Evolutionary conservation across 2,113 vertebrate species (phyloP), one percentile per base, ranked within the genome.

Genomic region (Lagopus leucura): DNA sequence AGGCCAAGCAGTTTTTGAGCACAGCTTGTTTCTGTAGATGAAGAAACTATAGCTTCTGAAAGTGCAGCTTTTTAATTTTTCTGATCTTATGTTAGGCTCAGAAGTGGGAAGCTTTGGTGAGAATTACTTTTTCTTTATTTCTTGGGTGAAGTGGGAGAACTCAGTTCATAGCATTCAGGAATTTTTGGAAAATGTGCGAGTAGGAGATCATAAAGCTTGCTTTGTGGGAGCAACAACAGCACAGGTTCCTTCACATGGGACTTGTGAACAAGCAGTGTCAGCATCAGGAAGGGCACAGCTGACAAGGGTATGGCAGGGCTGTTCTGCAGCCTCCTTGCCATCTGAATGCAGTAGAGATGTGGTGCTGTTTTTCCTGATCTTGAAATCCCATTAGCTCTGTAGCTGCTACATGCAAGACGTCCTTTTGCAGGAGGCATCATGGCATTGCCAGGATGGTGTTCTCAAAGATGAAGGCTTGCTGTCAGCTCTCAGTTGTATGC

Each of bases 21-120:
- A 95, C 94, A 94, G 94, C 82, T 88, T 95, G 90, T 91, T 95
- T 91, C 88, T 92, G 79, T 97, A 94, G 79, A 75, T 94, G 91
- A 88, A 94, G 91, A 91, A 77, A 84, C 90, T 92, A 69, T 83
- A 93, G 57, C 52, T 90, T 90, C 70, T 86, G 92, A 57, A 91
- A 93, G 65, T 75, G n/a, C 69, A 83, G 85, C 38, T 92, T 93
- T 93, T 58, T 0, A 76, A 7, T 67, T 43, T 83, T 57, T 72
- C 67, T 14, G 47, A 86, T 73, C 47, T 48, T 78, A 58, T 17
- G 28, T 40, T 91, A 75, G 47, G 20, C 55, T 92, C 65, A 72
- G 40, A 81, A 88, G 40, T 40, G 69, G 78, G 73, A 85, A 3
- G 32, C 52, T 93, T 61, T 36, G 27, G 24, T 66, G 79, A 74